Evolutionary conservation across 2,113 vertebrate genomes (phyloP).

Genomic region (Phocoena sinus): DNA sequence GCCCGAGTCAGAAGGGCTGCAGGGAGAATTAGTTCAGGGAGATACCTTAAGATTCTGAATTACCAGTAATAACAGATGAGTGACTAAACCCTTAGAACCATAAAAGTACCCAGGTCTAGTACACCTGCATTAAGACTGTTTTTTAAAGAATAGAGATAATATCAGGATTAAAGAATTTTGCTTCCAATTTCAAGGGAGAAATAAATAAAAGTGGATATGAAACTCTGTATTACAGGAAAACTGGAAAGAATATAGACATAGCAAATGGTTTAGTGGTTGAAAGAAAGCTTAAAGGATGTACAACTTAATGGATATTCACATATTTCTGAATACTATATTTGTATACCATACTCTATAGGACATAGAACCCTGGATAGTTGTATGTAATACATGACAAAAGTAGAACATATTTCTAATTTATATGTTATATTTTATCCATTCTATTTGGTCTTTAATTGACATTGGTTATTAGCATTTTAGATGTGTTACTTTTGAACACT

Average conservation of each 20-base stretch:
- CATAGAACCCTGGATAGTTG: not conserved
- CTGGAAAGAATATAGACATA: not conserved
- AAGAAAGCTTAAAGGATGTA: not conserved
- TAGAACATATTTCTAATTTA: not conserved
- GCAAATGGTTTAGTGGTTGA: not conserved
- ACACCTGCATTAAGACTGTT: not conserved
- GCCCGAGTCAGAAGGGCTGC: not conserved
- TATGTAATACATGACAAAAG: not conserved
- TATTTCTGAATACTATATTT: not conserved
- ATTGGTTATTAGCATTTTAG: not conserved
- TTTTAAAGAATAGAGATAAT: not conserved
- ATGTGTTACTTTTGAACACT: not conserved
- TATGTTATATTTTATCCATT: not conserved
- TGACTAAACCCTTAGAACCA: not conserved
- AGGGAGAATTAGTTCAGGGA: not conserved
- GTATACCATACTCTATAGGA: not conserved
- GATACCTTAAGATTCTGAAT: not conserved
- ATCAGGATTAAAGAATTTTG: not conserved
- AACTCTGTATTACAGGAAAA: not conserved
- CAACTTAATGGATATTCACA: not conserved
- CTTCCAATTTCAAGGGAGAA: conserved; percentile 4
- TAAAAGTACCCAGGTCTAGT: not conserved
- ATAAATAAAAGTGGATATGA: not conserved
- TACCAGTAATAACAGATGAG: not conserved
- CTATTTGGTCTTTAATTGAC: not conserved